Percentiles rank a stretch among this genome's conserved stretches.
Evolutionary conservation across 2,113 vertebrate species (phyloP).

Genomic region (Phrynocephalus versicolor): DNA sequence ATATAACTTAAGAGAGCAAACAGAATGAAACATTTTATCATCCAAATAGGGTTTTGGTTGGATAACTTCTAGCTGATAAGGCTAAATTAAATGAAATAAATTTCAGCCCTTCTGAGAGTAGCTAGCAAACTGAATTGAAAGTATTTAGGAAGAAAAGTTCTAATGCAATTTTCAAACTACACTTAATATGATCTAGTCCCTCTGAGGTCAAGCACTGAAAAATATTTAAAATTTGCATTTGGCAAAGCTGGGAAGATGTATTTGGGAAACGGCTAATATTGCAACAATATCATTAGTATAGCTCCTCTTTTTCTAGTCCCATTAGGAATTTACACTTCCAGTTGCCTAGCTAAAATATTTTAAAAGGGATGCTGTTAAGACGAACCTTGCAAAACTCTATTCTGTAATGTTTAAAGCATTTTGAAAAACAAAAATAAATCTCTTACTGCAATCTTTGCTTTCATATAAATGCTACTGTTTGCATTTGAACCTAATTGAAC

Average conservation of each 20-base stretch:
- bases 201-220: constrained; percentile 44
- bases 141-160: constrained; percentile 38
- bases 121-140: constrained; percentile 38
- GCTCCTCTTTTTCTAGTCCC: not conserved
- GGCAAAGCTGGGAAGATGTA: constrained; percentile 43
- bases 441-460: not conserved
- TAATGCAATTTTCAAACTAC: constrained; percentile 36
- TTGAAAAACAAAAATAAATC: not conserved
- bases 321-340: constrained; percentile 31
- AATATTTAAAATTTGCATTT: constrained; percentile 59
- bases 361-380: not conserved
- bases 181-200: constrained; percentile 44
- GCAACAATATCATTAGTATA: constrained; percentile 48
- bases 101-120: constrained; percentile 46
- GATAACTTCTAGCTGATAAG: constrained; percentile 53
- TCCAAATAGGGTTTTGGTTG: constrained; percentile 49
- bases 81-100: constrained; percentile 56
- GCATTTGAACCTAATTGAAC: too few species aligned
- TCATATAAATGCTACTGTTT: not conserved
- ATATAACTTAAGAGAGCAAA: constrained; percentile 45
- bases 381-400: constrained; percentile 24
- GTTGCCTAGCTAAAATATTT: constrained; percentile 40
- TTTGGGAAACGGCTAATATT: constrained; percentile 48
- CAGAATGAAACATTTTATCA: constrained; percentile 43
- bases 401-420: constrained; percentile 26